Evolutionary conservation across 2,888 invertebrate species (phyloP), one percentile per base, ranked within the genome.

Genomic region (Vanessa cardui): DNA sequence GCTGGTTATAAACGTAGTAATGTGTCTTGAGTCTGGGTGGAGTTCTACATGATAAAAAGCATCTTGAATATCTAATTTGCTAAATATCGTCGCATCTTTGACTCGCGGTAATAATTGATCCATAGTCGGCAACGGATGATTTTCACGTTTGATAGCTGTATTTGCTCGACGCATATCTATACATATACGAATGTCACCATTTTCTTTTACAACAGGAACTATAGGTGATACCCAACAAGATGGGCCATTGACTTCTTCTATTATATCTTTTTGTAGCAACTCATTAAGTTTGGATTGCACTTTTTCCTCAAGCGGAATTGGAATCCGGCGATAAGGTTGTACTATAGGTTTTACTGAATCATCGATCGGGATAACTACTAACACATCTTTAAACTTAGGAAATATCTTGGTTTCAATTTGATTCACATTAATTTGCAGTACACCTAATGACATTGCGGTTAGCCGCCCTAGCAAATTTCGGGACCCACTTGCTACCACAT

Each of bases 171-270:
- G 33, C 33, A 33, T 33, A 33, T 33, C 33, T 6, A 33, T 33
- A 33, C 33, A 33, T 33, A 33, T 33, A 33, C 33, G 33, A 33
- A 33, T 33, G 2, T 33, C 33, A 7, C 33, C 33, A 33, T 33
- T 33, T 33, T 33, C 6, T 5, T 33, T 33, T 1, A 79, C 33
- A 15, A 77, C 59, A 0, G 76, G 76, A 0, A 78, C 76, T 3
- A 76, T 54, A 0, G 77, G 77, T 0, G 77, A 77, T 5, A 77
- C 46, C 77, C 77, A 77, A 16, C 20, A 15, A 6, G 76, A 60
- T 16, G 46, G 68, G 1, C 39, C 72, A 6, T 66, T n/a, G 0
- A 76, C 70, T 16, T 49, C 56, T 71, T 76, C 73, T 16, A 74
- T 76, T 1, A 76, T 73, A 44, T 74, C 73, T 15, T 16, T 31